Evolutionary conservation across 2,113 vertebrate genomes (phyloP), one percentile per base, ranked within the genome.

Genomic region (Dinomys branickii): DNA sequence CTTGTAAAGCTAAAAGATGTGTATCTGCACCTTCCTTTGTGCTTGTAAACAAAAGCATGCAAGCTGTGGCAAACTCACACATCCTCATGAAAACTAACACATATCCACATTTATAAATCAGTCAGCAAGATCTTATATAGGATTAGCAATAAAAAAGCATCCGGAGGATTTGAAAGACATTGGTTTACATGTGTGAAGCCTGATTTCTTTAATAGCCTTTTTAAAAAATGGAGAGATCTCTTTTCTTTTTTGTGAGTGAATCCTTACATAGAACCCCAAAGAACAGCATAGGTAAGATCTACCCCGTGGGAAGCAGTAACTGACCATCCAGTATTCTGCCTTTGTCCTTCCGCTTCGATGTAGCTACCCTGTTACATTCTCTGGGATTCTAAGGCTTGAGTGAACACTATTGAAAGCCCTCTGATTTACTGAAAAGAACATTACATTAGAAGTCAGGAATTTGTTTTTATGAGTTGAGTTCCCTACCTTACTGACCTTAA

Each of bases 131-230:
- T 67, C 22, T 83, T 28, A 24, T 26, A 17, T 0, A 47, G 9
- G 24, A 58, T 59, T 28, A 35, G 16, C 38, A 24, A 1, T 44
- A 47, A 69, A 54, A 88, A 93, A 75, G 61, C 24, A 2, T 58
- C 28, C 11, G 20, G 33, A 2, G 22, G 59, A 84, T 78, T 28
- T 33, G 33, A 89, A 58, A 84, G 28, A 67, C 3, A 8, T 59
- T 82, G 63, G 35, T 83, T 75, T 71, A 41, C 10, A 56, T 85
- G 61, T 80, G 26, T 44, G 61, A 59, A 83, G 9, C 71, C 67
- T 93, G 33, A 93, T 78, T 92, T 84, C 24, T 92, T 92, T 54
- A 47, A 1, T 78, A 95, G 7, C 16, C 54, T 92, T 61, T 94
- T 81, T 52, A 56, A 38, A 14, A 90, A 90, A 35, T 14, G 58